Conservation (phyloP, 1,140 invertebrate genomes). For the Drosophila nigrodunni region DNA sequence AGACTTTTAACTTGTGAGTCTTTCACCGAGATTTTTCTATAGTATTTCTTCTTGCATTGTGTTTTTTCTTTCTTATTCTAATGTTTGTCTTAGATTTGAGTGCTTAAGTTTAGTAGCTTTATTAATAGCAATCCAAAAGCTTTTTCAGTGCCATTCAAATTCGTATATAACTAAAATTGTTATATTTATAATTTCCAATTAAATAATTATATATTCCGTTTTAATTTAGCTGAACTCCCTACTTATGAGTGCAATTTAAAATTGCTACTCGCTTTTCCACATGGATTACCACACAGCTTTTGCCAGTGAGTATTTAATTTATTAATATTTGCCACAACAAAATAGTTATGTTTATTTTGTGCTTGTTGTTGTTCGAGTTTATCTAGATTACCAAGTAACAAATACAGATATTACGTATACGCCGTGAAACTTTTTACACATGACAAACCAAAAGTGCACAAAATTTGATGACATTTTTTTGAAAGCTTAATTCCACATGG, state of each 20-base stretch:
- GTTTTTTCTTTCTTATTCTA: background rate
- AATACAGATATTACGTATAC: conserved; percentile 69
- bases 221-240: conserved; percentile 18
- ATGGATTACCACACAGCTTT: conserved; percentile 17
- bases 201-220: conserved; percentile 9
- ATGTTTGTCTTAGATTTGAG: conserved; percentile 13
- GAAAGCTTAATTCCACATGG: conserved; percentile 65
- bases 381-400: conserved; percentile 25
- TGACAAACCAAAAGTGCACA: conserved; percentile 72
- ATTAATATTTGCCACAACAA: conserved; percentile 20
- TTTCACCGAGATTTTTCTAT: conserved; percentile 33
- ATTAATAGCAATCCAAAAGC: conserved; percentile 15
- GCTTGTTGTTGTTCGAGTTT: background rate
- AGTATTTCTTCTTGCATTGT: conserved; percentile 3
- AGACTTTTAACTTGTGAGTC: conserved; percentile 38
- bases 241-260: conserved; percentile 33
- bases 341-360: conserved; percentile 8
- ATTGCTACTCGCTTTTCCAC: conserved; percentile 26
- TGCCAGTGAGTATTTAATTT: conserved; percentile 60
- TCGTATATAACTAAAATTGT: conserved; percentile 1
- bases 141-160: conserved; percentile 31
- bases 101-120: conserved; percentile 14
- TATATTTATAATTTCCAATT: conserved; percentile 8
- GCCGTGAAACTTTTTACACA: conserved; percentile 55
- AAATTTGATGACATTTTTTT: conserved; percentile 66